Conservation (phyloP, 2,888 invertebrate species). For the Macrophya alboannulata region DNA sequence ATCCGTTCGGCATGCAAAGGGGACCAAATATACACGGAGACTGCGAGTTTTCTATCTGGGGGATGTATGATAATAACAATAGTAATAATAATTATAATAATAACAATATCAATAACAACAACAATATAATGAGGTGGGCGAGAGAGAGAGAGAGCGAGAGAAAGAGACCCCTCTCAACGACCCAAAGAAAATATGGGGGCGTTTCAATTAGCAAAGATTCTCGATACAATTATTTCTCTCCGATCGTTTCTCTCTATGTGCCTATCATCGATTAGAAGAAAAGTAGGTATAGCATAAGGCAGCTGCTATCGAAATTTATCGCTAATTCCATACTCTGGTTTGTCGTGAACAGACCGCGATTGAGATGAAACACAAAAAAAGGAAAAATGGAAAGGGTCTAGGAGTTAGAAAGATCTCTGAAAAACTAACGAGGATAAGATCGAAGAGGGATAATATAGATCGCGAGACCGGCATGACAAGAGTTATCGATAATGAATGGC, state of each 20-base stretch:
- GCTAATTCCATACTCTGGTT: not conserved
- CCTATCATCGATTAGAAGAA: not conserved
- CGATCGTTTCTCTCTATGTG: not conserved
- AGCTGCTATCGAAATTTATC: not conserved
- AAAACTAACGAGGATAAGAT: not conserved
- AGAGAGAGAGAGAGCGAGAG: not conserved
- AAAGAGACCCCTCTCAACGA: not conserved
- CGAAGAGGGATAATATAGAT: not conserved
- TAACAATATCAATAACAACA: not conserved
- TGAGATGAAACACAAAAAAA: not conserved
- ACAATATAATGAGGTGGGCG: not conserved
- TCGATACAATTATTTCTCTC: not conserved
- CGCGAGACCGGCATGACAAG: not conserved
- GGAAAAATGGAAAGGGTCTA: not conserved
- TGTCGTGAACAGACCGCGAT: not conserved
- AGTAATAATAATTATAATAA: not conserved
- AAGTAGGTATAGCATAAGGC: not conserved
- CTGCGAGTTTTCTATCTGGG: not conserved
- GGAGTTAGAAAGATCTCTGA: not conserved
- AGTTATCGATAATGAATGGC: not conserved
- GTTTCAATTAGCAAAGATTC: not conserved
- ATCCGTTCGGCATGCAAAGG: slow-evolving; percentile 16
- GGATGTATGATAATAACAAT: not conserved
- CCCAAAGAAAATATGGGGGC: not conserved
- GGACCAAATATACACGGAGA: not conserved